These are phyloP conservation scores for Myioborus miniatus DNA, from an alignment of 2,797 vertebrate genomes.

Conservation along the genomic window DNA sequence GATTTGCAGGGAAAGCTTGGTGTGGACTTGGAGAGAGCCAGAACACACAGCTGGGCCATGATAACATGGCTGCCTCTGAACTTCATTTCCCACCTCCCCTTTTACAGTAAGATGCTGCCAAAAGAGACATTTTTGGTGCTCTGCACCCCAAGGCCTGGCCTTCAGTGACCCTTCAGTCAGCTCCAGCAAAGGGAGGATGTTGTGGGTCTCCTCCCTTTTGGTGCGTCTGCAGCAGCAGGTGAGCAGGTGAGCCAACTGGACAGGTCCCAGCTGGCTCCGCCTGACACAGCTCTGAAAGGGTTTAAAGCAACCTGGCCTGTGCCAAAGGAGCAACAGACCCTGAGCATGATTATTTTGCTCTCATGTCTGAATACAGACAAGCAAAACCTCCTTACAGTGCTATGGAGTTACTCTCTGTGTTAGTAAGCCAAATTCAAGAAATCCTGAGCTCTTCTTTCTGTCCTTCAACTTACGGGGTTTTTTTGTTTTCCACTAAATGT, in stretches of 20 bases:
- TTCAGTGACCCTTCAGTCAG: neutral
- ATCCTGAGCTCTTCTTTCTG: neutral
- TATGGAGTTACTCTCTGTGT: neutral
- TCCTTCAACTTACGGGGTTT: neutral
- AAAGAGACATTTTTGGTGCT: neutral
- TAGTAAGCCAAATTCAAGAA: neutral
- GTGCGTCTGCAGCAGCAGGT: neutral
- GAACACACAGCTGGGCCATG: neutral
- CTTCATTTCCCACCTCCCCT: neutral
- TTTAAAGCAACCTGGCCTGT: neutral
- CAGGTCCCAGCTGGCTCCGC: neutral
- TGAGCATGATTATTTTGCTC: neutral
- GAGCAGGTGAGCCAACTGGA: neutral
- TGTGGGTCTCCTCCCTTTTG: fast-evolving
- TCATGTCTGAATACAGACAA: neutral
- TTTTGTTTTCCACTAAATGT: neutral
- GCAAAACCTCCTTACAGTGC: neutral
- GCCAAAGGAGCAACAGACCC: neutral
- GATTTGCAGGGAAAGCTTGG: neutral
- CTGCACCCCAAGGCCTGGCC: neutral
- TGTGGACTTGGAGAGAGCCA: neutral
- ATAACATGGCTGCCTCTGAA: neutral
- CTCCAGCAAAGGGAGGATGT: neutral
- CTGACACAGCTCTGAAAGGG: neutral
- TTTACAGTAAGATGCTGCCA: neutral